Base-by-base conservation (phyloP, 2,797 vertebrate genomes). In the Tauraco hartlaubi region DNA sequence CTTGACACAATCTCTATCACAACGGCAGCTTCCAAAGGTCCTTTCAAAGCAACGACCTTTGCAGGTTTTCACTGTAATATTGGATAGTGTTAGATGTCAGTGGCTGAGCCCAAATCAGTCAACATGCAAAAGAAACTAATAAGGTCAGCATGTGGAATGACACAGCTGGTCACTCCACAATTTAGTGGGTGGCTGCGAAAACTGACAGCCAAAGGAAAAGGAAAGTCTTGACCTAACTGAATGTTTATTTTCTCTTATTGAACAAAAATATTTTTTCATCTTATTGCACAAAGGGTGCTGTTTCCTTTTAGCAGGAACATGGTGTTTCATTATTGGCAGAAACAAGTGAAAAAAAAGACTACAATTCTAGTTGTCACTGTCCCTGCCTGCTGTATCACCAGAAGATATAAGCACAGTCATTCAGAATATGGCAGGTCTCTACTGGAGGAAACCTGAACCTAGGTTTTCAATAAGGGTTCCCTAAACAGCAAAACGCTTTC, bases 31-130 rank as follows among this genome's bases (percentile, higher is more conserved):
- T 37, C 98, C 98, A 87, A 97, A 97, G 9, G 98, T 98, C 93
- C 98, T 98, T 93, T 98, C 98, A 88, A 98, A 98, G 77, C 98
- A 98, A 69, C 98, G 98, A 71, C 98, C 98, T 97, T 98, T 98
- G 96, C 98, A 98, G 85, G 97, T 98, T 96, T 98, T 98, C 83
- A 98, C 98, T 98, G 97, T 90, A 98, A 98, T 39, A 88, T 75
- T 46, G 69, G 49, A 90, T 33, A 92, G 77, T 21, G 44, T 82
- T 88, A 96, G 59, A 85, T 74, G 54, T 94, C 79, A 94, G 78
- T 35, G n/a, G n/a, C 52, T 82, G 72, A 82, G 64, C 43, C 72
- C 73, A 39, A 41, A 88, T 78, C 75, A 62, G 72, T 68, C 61
- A 85, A 54, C 9, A n/a, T 28, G 28, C 77, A 71, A 58, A 86